Evolutionary conservation across 2,113 vertebrate species (phyloP), one percentile per base, ranked within the genome.

Genomic region (Oreochromis niloticus): DNA sequence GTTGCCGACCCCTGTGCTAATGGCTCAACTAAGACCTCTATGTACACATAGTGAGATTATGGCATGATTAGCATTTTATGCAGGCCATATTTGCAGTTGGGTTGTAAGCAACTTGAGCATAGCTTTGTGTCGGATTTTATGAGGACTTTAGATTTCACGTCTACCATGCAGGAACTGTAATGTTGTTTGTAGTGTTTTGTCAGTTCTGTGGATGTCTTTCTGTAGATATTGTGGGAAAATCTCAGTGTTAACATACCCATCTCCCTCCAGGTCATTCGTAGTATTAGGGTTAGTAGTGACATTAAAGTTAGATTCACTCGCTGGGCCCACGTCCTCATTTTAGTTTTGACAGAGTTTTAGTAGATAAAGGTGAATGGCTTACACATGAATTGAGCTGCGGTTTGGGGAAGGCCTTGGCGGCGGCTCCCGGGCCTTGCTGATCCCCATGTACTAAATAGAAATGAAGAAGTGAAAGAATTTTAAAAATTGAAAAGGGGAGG

Each of bases 231-330:
- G 66, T 43, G 39, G 24, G 39, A 71, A 0, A 24, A 43, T 71
- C 36, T 71, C 12, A 14, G n/a, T 43, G 39, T 4, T 24, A 27
- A 71, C 39, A 24, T 39, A 43, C 36, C 41, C 39, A 24, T 46
- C 22, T 43, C 39, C n/a, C n/a, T 73, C 39, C 39, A 27, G 39
- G 39, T 71, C 36, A 43, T 24, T 71, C 7, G 7, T 46, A 10
- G 66, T 73, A 43, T 12, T 39, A n/a, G 61, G 2, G 36, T 41
- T 9, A 68, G 9, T 68, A 3, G 39, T 46, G 5, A 34, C 57
- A 34, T 46, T 73, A 43, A 24, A 0, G 11, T 43, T 43, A 4
- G 39, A 13, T 17, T 61, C 57, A 61, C 14, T 2, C 0, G 27
- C 57, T 61, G 57, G 57, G 27, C 27, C 57, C 27, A 61, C 2